Percentiles rank a stretch among this genome's conserved stretches.
These are phyloP conservation scores for Myripristis murdjan DNA, from an alignment of 2,797 vertebrate species.

Conservation along the genomic window DNA sequence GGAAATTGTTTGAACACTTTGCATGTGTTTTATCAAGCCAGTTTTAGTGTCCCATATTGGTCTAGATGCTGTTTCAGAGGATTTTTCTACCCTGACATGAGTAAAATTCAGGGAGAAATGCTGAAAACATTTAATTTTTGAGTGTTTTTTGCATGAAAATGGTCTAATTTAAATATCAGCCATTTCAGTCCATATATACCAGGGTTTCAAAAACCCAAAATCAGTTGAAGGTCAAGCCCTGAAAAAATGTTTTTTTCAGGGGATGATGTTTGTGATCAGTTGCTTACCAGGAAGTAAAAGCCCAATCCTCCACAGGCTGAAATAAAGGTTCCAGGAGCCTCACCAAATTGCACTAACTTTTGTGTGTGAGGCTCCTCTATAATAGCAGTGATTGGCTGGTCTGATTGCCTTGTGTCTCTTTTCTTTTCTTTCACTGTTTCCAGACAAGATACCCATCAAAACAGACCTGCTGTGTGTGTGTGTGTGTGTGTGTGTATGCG, in stretches of 20 bases:
- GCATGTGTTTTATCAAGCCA: too few species aligned
- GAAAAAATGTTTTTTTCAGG: too few species aligned
- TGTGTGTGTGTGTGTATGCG: constrained; percentile 23
- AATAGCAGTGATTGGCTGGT: constrained; percentile 64
- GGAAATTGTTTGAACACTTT: too few species aligned
- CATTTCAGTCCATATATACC: too few species aligned
- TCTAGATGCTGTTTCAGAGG: too few species aligned
- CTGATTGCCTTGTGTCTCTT: constrained; percentile 70
- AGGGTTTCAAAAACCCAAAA: too few species aligned
- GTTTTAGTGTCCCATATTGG: too few species aligned
- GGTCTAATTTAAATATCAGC: too few species aligned
- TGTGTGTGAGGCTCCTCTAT: constrained; percentile 33
- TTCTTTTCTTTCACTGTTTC: constrained; percentile 61
- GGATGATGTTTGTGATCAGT: not conserved
- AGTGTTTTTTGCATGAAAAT: too few species aligned
- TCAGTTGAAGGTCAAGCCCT: not conserved
- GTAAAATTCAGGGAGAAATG: too few species aligned
- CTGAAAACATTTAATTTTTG: too few species aligned
- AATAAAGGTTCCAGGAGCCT: constrained; percentile 10
- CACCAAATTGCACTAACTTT: constrained; percentile 3
- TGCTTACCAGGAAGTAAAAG: not conserved
- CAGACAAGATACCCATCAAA: constrained; percentile 66
- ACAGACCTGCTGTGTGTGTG: constrained; percentile 33
- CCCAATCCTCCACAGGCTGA: not conserved
- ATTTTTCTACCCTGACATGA: too few species aligned